Conservation (phyloP, 2,797 vertebrate genomes). For the Microctenopoma stevenorrisi region DNA sequence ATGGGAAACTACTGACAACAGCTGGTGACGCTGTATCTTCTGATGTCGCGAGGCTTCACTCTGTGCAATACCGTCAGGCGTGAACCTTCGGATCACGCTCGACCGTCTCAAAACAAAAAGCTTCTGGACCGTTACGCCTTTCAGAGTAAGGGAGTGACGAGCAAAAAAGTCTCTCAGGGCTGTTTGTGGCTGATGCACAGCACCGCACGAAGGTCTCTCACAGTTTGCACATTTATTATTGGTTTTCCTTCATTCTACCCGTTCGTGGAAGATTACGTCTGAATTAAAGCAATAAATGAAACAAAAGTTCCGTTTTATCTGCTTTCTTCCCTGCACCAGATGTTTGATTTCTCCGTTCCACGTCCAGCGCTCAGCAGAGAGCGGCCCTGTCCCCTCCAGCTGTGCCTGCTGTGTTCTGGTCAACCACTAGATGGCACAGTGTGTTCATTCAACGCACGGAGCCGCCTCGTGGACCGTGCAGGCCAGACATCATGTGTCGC, state of each 20-base stretch:
- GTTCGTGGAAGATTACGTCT: not conserved
- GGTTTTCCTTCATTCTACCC: too few relatives aligned
- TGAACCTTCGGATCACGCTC: constrained; percentile 33
- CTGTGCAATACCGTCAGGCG: constrained; percentile 82
- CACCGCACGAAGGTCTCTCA: not conserved
- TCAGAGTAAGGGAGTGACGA: not conserved
- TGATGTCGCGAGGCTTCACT: constrained; percentile 69
- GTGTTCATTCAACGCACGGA: not conserved
- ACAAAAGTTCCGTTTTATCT: too few relatives aligned
- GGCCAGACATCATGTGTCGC: too few relatives aligned
- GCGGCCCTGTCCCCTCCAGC: too few relatives aligned
- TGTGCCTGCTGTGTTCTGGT: too few relatives aligned
- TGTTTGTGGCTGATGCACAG: too few relatives aligned
- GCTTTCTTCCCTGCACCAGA: not conserved
- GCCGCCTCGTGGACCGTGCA: too few relatives aligned
- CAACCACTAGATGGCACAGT: constrained; percentile 48
- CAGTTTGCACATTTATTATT: not conserved
- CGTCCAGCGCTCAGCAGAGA: not conserved
- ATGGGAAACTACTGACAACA: constrained; percentile 81
- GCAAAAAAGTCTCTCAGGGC: too few relatives aligned
- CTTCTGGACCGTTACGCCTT: too few relatives aligned
- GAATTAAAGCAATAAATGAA: not conserved
- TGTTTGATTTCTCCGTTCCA: too few relatives aligned
- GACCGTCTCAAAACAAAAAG: constrained; percentile 35
- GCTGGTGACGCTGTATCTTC: constrained; percentile 69